Base-by-base conservation (phyloP, 2,113 vertebrate species). In the Oreotragus oreotragus region DNA sequence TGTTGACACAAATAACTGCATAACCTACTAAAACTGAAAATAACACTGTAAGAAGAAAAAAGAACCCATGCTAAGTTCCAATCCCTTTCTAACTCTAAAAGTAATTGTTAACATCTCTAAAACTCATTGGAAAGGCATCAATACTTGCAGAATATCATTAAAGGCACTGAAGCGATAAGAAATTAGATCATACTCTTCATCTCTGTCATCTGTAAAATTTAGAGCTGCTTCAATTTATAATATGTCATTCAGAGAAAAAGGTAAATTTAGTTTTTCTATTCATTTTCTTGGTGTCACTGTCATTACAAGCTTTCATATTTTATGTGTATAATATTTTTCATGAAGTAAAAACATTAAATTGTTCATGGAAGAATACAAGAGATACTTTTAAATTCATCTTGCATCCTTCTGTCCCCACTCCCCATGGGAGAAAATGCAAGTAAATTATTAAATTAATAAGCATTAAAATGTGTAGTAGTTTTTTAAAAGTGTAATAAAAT, bases 81-180 rank as follows among this genome's bases (percentile, higher is more conserved):
- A 87, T 30, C 3, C 30, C 33, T 91, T 89, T 93, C 60, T 57
- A 33, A 88, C 64, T 96, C 70, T 92, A 86, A 98, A 98, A 98
- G 91, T 76, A 85, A 51, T 85, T 96, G 83, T 97, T 97, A 98
- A 96, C 60, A 27, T 60, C 62, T 95, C 28, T 79, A 90, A 53
- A 98, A 90, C 90, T 98, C 93, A 96, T 60, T 62, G 85, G 70
- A 94, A 96, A 95, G 64, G 77, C 88, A 96, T 98, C 97, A 98
- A 95, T 97, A 92, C 80, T 90, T 97, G 84, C 84, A 91, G 84
- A 77, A 88, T 94, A 96, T 97, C 96, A 97, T 94, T 97, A 51
- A 97, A 98, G 57, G 90, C 90, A 97, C 15, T 97, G 94, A 98
- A 97, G 88, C 98, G 97, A 98, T 96, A 97, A 96, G 66, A 98